These are phyloP conservation scores for Stenolophus ochropezus DNA, from an alignment of 2,888 invertebrate species.

Conservation along the genomic window DNA sequence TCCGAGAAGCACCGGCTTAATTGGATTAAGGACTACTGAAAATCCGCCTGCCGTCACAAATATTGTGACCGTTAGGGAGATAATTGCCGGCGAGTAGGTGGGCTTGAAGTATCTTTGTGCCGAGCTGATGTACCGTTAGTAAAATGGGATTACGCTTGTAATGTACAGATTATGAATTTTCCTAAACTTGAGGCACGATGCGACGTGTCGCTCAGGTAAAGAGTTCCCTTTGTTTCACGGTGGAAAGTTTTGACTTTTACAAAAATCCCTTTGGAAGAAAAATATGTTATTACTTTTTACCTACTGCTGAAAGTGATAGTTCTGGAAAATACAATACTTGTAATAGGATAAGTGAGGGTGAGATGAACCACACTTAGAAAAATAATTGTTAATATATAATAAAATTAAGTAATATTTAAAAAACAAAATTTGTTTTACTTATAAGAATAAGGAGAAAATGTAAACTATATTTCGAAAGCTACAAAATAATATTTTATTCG, in stretches of 20 bases:
- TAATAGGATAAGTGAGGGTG: too few relatives aligned
- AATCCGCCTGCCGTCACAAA: not conserved
- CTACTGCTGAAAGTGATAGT: too few relatives aligned
- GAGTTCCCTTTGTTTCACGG: not conserved
- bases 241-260: not conserved
- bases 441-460: too few relatives aligned
- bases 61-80: conserved; percentile 23
- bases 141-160: conserved; percentile 19
- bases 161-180: conserved; percentile 9
- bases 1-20: conserved; percentile 27
- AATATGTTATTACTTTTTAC: too few relatives aligned
- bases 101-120: conserved; percentile 3
- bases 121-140: conserved; percentile 31
- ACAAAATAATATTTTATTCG: too few relatives aligned
- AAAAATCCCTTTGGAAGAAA: not conserved
- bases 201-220: not conserved
- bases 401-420: too few relatives aligned
- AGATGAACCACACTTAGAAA: too few relatives aligned
- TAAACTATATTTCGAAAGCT: too few relatives aligned
- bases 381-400: too few relatives aligned
- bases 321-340: too few relatives aligned
- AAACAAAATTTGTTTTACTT: too few relatives aligned
- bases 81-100: conserved; percentile 17
- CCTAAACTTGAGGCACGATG: not conserved
- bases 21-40: conserved; percentile 28